A percentile compares a stretch with the other conserved stretches of the same genome.
phyloP scores from a whole-genome alignment of 2,113 vertebrate species.

The Rhinoptilus africanus region DNA sequence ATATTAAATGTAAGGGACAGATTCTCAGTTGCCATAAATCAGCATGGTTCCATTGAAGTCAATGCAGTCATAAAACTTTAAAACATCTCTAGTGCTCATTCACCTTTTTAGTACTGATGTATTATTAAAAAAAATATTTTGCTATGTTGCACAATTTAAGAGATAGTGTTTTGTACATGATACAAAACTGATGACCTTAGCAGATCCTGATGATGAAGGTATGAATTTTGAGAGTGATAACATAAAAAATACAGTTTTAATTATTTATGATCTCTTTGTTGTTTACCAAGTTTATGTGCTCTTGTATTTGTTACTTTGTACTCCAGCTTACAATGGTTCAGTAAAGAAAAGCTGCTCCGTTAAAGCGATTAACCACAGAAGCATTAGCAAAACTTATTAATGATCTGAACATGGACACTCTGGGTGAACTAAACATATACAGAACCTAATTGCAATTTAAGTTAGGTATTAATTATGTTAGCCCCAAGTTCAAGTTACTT shows the following conservation, averaged over 20 bases:
- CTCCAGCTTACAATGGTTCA: background rate
- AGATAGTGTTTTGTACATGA: background rate
- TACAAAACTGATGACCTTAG: background rate
- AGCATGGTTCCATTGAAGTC: background rate
- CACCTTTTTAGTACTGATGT: background rate
- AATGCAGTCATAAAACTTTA: background rate
- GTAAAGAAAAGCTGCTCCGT: background rate
- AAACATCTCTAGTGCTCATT: background rate
- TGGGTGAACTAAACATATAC: background rate
- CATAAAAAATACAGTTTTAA: background rate
- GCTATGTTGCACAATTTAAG: background rate
- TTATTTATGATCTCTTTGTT: background rate
- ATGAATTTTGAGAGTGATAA: background rate
- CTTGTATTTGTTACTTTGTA: background rate
- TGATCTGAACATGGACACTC: background rate
- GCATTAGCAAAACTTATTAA: background rate
- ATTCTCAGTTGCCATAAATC: background rate
- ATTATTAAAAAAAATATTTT: background rate
- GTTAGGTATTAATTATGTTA: background rate
- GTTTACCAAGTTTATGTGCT: background rate
- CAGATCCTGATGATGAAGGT: background rate
- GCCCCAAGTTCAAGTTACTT: background rate
- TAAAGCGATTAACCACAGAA: background rate
- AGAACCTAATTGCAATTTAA: background rate
- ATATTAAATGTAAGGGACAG: background rate